Conservation (phyloP, 2,113 vertebrate genomes). For the Microtus ochrogaster region DNA sequence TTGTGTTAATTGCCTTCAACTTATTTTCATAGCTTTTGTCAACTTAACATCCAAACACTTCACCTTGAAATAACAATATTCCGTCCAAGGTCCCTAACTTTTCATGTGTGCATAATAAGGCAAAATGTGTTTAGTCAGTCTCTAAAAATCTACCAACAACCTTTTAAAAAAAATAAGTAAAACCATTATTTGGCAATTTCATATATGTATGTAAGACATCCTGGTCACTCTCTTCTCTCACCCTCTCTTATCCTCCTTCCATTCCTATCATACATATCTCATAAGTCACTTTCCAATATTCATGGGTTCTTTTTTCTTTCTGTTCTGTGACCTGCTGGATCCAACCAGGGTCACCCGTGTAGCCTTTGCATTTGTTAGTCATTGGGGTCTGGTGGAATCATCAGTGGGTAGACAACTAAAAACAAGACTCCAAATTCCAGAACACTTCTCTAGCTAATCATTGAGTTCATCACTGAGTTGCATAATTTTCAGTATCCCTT, state of each 20-base stretch:
- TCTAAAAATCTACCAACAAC: background rate
- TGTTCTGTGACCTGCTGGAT: background rate
- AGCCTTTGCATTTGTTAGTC: background rate
- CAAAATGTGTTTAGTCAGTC: background rate
- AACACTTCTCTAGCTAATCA: background rate
- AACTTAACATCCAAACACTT: background rate
- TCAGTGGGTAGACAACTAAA: background rate
- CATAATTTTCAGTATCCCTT: background rate
- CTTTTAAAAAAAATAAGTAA: background rate
- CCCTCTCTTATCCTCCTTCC: background rate
- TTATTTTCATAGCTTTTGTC: background rate
- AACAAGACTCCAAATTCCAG: background rate
- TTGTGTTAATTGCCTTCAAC: background rate
- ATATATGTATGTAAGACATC: background rate
- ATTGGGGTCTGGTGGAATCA: background rate
- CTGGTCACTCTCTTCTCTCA: background rate
- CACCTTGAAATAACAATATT: background rate
- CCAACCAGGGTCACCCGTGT: background rate
- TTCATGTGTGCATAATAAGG: background rate
- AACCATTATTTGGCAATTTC: background rate
- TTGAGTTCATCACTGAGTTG: background rate
- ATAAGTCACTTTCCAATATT: background rate
- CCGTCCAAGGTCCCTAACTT: background rate
- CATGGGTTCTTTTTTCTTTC: background rate
- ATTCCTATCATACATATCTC: background rate